Base-by-base conservation (phyloP, 2,113 vertebrate species). In the Oceanodroma tethys region DNA sequence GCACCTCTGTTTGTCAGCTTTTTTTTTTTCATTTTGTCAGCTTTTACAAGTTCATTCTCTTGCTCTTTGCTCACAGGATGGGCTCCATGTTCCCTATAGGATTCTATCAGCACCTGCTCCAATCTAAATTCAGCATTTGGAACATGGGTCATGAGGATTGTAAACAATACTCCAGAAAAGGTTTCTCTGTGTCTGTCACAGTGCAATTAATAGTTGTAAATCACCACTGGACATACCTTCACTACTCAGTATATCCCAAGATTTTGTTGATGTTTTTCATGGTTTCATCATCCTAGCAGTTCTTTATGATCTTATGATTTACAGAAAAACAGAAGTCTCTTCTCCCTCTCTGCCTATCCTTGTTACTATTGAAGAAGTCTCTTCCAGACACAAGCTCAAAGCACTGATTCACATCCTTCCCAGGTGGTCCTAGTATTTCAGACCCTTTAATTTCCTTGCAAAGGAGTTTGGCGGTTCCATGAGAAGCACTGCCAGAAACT, bases 361-460 rank as follows among this genome's bases (percentile, higher is more conserved):
- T 36, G 22, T 50, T 42, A 34, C 3, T 27, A 6, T 19, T 48
- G 36, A 75, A 76, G 42, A 82, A 47, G 1, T 43, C 8, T 56
- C 32, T 60, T 58, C 25, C 21, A 29, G 19, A 43, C 10, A 29
- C 5, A 40, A 48, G 21, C 13, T 86, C 29, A 72, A 93, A 26
- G 8, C 21, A 27, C 40, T 34, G 27, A 48, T 58, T 93, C 5
- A 0, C 38, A 65, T 88, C 47, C 80, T 71, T 71, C 62, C 27
- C 59, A 87, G 53, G 40, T 21, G 9, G 29, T 9, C 3, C 94
- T 38, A 40, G 26, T 5, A 27, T 56, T 60, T 66, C 3, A 2
- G 32, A 43, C 38, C 18, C 21, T 96, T 96, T 94, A 45, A 94
- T 93, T 97, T 91, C 42, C 45, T 92, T 90, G 68, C n/a, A 90